Evolutionary conservation across 2,113 vertebrate species (phyloP), one percentile per base, ranked within the genome.

Genomic region (Sylvicapra grimmia): DNA sequence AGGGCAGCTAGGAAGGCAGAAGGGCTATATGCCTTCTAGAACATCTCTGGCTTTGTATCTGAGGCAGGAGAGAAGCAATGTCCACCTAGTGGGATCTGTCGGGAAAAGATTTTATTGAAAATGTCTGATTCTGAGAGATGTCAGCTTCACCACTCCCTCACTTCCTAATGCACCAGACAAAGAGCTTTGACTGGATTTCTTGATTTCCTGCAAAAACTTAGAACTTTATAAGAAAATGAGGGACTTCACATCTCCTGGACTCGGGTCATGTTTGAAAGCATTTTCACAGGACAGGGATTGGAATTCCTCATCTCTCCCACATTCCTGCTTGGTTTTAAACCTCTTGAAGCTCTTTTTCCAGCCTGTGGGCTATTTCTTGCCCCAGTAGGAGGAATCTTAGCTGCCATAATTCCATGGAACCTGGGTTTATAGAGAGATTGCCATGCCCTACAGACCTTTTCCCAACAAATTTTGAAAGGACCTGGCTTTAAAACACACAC

Each of bases 271-370:
- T 56, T 36, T 49, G 84, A 96, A 95, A 96, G 89, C 53, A 68
- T 82, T 89, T 97, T 93, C 80, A 87, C 59, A 92, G 79, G 96
- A 53, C 31, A 88, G 93, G 94, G 93, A 86, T 93, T 56, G 68
- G 49, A 94, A 85, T 89, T 92, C 87, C 54, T 97, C 89, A 91
- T 29, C 56, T 85, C 16, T 75, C 49, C 91, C 93, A 94, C 31
- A 80, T 97, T 88, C 87, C 85, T 93, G 92, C 90, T 96, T 96
- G 85, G 94, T 97, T 97, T 92, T 65, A 94, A 95, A 90, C 85
- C 29, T 95, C 89, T 77, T 9, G 33, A 95, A 92, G 85, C 59
- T 68, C 27, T 83, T 95, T 85, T 68, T 59, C 95, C 87, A 97
- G 36, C 12, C 89, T 90, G 11, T 53, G 88, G 89, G 93, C 33